Evolutionary conservation across 2,797 vertebrate genomes (phyloP).

Genomic region (Tragopan temminckii): DNA sequence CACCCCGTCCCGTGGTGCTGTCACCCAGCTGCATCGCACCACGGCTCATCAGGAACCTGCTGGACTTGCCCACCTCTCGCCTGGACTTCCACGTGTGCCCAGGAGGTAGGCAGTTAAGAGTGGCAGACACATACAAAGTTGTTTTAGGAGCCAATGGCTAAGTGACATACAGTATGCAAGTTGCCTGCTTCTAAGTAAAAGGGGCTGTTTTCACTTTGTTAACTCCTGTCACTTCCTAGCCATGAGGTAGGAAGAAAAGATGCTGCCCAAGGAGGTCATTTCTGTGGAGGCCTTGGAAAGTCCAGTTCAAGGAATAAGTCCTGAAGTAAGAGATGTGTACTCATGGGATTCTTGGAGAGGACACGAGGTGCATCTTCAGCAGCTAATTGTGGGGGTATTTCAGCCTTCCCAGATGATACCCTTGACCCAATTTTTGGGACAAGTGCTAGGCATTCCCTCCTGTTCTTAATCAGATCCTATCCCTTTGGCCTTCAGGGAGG

Average conservation of each 20-base stretch:
- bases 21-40: slow-evolving; percentile 88
- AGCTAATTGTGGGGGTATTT: background rate
- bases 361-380: background rate
- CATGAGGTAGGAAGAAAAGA: background rate
- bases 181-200: background rate
- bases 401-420: background rate
- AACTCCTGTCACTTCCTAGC: background rate
- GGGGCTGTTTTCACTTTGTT: background rate
- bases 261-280: background rate
- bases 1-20: slow-evolving; percentile 89
- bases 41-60: slow-evolving; percentile 89
- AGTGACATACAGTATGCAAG: background rate
- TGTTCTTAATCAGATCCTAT: background rate
- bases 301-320: background rate
- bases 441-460: background rate
- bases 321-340: background rate
- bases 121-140: background rate
- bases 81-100: slow-evolving; percentile 80
- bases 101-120: slow-evolving; percentile 64
- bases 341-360: background rate
- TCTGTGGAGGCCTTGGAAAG: background rate
- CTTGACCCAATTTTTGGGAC: background rate
- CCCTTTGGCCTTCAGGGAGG: background rate
- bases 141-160: background rate
- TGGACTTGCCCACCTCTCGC: slow-evolving; percentile 84